Percentiles rank a stretch among this genome's conserved stretches.
phyloP scores from a whole-genome alignment of 2,113 vertebrate genomes.

The Acrocephalus kingi region DNA sequence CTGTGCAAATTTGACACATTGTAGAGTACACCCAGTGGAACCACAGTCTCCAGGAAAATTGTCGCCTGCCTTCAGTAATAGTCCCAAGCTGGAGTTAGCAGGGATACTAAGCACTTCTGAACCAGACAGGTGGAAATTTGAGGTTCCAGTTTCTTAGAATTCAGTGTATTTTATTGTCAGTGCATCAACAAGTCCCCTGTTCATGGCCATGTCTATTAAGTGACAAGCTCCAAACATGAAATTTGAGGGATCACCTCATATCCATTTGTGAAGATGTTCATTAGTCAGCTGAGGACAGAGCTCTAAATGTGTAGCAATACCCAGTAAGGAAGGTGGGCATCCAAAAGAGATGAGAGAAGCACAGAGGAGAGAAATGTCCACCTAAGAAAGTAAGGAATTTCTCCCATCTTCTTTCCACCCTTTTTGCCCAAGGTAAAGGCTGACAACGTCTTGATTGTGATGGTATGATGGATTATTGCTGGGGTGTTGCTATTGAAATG shows the following conservation, averaged over 20 bases:
- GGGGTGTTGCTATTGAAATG: neutral
- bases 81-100: neutral
- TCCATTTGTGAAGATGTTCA: neutral
- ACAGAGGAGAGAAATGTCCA: neutral
- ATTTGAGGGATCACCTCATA: neutral
- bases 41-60: neutral
- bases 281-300: neutral
- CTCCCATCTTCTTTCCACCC: neutral
- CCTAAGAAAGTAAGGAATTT: neutral
- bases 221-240: neutral
- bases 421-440: neutral
- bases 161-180: neutral
- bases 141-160: neutral
- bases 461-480: neutral
- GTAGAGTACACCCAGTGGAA: neutral
- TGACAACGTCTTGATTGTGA: neutral
- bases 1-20: neutral
- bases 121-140: neutral
- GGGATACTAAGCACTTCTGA: neutral
- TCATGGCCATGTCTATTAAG: neutral
- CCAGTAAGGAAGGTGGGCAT: neutral
- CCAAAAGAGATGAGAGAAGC: neutral
- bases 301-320: neutral
- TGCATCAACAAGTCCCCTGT: neutral
- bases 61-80: neutral